These are phyloP conservation scores for Panorpa germanica DNA, from an alignment of 2,888 invertebrate species.

Conservation along the genomic window DNA sequence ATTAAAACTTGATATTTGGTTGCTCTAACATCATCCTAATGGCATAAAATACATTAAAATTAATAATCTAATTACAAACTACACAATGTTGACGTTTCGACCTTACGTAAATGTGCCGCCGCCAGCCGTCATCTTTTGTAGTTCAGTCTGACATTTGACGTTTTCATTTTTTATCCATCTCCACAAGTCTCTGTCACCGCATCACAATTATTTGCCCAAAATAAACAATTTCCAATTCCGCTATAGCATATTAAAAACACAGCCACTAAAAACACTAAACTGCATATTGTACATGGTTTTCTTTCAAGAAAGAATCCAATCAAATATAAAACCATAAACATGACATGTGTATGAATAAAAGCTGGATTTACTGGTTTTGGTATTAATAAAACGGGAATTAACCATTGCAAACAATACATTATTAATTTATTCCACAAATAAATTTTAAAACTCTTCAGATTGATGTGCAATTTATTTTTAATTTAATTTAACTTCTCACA, in stretches of 20 bases:
- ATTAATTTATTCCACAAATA: conserved; percentile 8
- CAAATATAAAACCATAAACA: conserved; percentile 92
- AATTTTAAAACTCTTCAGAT: conserved; percentile 10
- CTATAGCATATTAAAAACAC: conserved; percentile 91
- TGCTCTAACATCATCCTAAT: too few relatives aligned
- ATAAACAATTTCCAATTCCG: conserved; percentile 85
- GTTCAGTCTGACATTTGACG: too few relatives aligned
- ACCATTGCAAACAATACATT: conserved; percentile 96
- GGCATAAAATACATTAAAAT: too few relatives aligned
- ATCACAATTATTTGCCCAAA: conserved; percentile 74
- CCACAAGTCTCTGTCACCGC: too few relatives aligned
- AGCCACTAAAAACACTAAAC: conserved; percentile 82
- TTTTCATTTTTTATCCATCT: too few relatives aligned
- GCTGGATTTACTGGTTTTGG: conserved; percentile 97
- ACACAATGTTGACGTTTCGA: too few relatives aligned
- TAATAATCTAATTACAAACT: too few relatives aligned
- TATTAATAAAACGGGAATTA: conserved; percentile 90
- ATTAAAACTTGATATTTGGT: too few relatives aligned
- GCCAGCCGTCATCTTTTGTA: too few relatives aligned
- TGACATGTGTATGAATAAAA: conserved; percentile 85
- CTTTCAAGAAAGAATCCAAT: conserved; percentile 93
- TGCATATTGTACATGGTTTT: conserved; percentile 95
- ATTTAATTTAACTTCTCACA: too few relatives aligned
- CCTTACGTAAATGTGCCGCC: too few relatives aligned
- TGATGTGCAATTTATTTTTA: conserved; percentile 11